phyloP scores from a whole-genome alignment of 2,888 invertebrate species.

The Cheilosia vulpina region DNA sequence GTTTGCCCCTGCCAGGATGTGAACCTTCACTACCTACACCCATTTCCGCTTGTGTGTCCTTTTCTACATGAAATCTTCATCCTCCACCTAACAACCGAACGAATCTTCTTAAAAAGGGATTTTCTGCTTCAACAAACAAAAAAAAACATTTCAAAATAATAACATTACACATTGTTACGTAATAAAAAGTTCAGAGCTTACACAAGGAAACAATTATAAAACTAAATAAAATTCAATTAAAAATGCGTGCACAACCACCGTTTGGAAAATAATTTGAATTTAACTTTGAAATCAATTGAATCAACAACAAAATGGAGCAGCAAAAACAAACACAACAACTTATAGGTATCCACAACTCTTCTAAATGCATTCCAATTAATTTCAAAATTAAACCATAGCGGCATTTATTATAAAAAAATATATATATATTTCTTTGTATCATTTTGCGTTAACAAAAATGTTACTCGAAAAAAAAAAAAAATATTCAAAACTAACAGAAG shows the following conservation, averaged over 20 bases:
- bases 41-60: no score
- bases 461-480: slow-evolving; percentile 46
- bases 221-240: slow-evolving; percentile 75
- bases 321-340: slow-evolving; percentile 14
- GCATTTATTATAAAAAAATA: slow-evolving; percentile 44
- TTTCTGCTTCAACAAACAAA: slow-evolving; percentile 9
- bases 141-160: slow-evolving; percentile 1
- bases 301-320: slow-evolving; percentile 18
- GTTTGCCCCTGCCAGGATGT: no score
- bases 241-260: slow-evolving; percentile 83
- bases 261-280: slow-evolving; percentile 72
- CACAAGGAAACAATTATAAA: slow-evolving; percentile 43
- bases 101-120: slow-evolving; percentile 14
- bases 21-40: no score
- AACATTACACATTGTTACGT: not conserved
- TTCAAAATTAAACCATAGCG: slow-evolving; percentile 59
- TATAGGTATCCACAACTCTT: not conserved
- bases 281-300: slow-evolving; percentile 70
- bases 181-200: slow-evolving; percentile 14
- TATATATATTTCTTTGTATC: not conserved
- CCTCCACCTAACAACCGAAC: not conserved
- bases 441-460: slow-evolving; percentile 17
- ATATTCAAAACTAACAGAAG: slow-evolving; percentile 69
- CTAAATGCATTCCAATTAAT: slow-evolving; percentile 45
- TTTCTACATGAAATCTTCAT: no score